phyloP scores from a whole-genome alignment of 2,797 vertebrate species.

The Holocentrus rufus region DNA sequence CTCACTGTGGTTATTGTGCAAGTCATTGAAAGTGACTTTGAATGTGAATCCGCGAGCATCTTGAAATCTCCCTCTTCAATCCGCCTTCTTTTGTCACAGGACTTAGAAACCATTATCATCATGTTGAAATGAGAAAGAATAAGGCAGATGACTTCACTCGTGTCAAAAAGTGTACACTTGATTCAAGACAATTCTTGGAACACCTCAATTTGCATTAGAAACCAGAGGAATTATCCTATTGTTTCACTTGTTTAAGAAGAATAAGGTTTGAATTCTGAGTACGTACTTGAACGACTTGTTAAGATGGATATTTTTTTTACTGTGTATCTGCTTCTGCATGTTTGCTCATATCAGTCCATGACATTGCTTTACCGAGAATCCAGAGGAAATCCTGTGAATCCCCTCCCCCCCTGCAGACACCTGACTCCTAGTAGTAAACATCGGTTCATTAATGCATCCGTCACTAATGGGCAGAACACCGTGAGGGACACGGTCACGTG shows the following conservation, averaged over 20 bases:
- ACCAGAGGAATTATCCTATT: neutral
- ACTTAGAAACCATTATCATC: neutral
- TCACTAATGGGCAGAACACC: slow-evolving; percentile 60
- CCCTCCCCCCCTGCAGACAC: slow-evolving; percentile 39
- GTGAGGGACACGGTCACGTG: slow-evolving; percentile 45
- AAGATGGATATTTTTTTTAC: neutral
- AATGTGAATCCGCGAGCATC: neutral
- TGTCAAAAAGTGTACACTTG: too few species aligned
- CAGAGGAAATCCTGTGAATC: slow-evolving; percentile 45
- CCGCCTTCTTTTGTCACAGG: too few species aligned
- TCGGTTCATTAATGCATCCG: slow-evolving; percentile 60
- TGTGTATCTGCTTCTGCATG: slow-evolving; percentile 24
- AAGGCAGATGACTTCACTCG: too few species aligned
- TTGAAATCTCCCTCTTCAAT: neutral
- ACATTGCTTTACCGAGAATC: slow-evolving; percentile 55
- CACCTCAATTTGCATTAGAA: neutral
- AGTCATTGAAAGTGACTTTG: too few species aligned
- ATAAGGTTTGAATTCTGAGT: neutral
- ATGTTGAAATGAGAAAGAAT: neutral
- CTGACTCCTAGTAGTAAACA: slow-evolving; percentile 63
- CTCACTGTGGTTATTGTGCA: neutral
- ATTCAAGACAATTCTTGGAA: neutral
- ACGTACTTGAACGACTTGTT: neutral
- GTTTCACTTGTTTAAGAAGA: neutral
- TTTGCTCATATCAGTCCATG: slow-evolving; percentile 36